Evolutionary conservation across 2,797 vertebrate genomes (phyloP).

Genomic region (Macroramphosus scolopax): DNA sequence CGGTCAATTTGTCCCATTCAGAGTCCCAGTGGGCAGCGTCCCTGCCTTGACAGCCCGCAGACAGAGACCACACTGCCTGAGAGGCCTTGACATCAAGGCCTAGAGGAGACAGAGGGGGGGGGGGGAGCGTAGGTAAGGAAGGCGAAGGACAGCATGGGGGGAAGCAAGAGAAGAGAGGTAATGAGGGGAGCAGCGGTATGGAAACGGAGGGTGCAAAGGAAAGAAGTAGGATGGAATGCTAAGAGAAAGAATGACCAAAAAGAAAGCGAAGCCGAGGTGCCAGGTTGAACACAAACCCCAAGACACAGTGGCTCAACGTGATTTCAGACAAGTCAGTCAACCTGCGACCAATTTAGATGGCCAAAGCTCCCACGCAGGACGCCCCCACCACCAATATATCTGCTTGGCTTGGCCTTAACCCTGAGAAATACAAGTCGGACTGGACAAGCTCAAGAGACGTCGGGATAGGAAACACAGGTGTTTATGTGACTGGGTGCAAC

Average conservation of each 20-base stretch:
- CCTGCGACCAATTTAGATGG: slow-evolving; percentile 30
- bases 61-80: slow-evolving; percentile 75
- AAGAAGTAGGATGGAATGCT: slow-evolving; percentile 39
- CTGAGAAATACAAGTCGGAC: slow-evolving; percentile 20
- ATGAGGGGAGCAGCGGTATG: slow-evolving; percentile 29
- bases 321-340: slow-evolving; percentile 33
- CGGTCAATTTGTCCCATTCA: slow-evolving; percentile 85
- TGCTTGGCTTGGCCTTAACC: slow-evolving; percentile 19
- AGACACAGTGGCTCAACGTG: slow-evolving; percentile 19
- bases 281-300: slow-evolving; percentile 34
- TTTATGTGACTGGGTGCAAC: too few species aligned
- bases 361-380: slow-evolving; percentile 39
- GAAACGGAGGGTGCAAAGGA: slow-evolving; percentile 30
- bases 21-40: slow-evolving; percentile 77
- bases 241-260: slow-evolving; percentile 34
- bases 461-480: neutral
- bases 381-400: slow-evolving; percentile 16
- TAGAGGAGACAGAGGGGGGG: slow-evolving; percentile 23
- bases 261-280: slow-evolving; percentile 31
- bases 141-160: slow-evolving; percentile 25
- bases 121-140: slow-evolving; percentile 5
- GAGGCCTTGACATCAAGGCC: slow-evolving; percentile 75
- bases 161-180: slow-evolving; percentile 34
- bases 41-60: slow-evolving; percentile 72
- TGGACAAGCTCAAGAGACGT: slow-evolving; percentile 13